Evolutionary conservation across 2,113 vertebrate genomes (phyloP).

Genomic region (Psophia crepitans): DNA sequence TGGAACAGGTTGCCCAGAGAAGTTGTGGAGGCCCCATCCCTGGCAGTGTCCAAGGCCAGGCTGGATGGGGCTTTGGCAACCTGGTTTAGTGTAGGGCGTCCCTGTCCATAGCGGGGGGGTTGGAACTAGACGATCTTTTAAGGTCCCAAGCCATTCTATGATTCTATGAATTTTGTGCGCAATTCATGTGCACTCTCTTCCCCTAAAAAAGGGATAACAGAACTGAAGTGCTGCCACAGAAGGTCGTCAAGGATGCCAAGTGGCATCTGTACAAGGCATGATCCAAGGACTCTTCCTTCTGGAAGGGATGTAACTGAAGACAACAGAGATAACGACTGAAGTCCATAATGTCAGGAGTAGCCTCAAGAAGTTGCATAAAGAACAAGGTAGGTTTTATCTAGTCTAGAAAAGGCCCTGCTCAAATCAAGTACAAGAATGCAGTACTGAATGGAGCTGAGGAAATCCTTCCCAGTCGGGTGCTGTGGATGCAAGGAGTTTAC

Average conservation of each 20-base stretch:
- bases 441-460: not conserved
- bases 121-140: too few relatives aligned
- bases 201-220: not conserved
- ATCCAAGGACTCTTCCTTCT: not conserved
- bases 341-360: not conserved
- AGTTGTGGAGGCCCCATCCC: too few relatives aligned
- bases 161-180: not conserved
- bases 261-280: not conserved
- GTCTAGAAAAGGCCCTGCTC: not conserved
- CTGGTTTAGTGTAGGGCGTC: too few relatives aligned
- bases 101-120: too few relatives aligned
- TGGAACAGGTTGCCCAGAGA: too few relatives aligned
- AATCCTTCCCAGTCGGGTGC: not conserved
- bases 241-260: not conserved
- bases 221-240: not conserved
- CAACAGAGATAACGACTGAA: not conserved
- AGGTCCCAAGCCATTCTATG: too few relatives aligned
- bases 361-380: not conserved
- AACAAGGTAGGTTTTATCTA: not conserved
- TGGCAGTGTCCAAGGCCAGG: too few relatives aligned
- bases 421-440: not conserved
- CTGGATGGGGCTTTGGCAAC: too few relatives aligned
- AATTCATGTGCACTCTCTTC: not conserved
- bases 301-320: not conserved
- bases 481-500: not conserved